These are phyloP conservation scores for Bothrops alternatus DNA, from an alignment of 2,797 vertebrate species.

Conservation along the genomic window DNA sequence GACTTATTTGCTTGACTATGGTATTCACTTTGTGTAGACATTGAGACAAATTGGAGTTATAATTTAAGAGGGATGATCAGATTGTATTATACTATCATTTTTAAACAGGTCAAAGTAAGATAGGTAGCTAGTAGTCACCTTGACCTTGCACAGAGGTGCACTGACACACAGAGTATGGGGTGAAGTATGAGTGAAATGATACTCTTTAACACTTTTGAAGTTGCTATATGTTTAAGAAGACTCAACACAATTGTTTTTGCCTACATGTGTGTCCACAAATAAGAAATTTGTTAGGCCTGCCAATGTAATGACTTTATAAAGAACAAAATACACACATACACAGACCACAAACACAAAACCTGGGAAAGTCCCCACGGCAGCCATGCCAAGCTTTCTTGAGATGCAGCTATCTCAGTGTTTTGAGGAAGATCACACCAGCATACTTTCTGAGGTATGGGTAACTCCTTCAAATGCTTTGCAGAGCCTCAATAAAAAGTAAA, in stretches of 20 bases:
- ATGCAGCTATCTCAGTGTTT: not conserved
- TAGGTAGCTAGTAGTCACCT: not conserved
- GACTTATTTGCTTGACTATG: not conserved
- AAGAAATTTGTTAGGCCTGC: not conserved
- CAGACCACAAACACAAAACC: not conserved
- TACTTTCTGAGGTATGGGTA: not conserved
- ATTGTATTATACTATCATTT: not conserved
- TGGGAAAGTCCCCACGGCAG: not conserved
- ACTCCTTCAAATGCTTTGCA: not conserved
- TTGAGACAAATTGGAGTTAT: not conserved
- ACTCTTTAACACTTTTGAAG: not conserved
- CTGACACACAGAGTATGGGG: not conserved
- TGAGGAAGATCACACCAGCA: not conserved
- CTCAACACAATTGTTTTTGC: not conserved
- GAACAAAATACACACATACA: not conserved
- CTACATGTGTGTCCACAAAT: not conserved
- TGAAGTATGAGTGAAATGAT: not conserved
- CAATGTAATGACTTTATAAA: not conserved
- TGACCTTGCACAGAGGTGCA: not conserved
- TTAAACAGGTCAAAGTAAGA: not conserved
- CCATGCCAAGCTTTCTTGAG: not conserved
- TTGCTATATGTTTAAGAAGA: not conserved
- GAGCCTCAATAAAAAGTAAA: not conserved
- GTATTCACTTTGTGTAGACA: not conserved
- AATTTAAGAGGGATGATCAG: not conserved